A percentile compares a stretch with the other conserved stretches of the same genome.
phyloP scores from a whole-genome alignment of 2,888 invertebrate species.

The Sinopyrophorus schimmeli region DNA sequence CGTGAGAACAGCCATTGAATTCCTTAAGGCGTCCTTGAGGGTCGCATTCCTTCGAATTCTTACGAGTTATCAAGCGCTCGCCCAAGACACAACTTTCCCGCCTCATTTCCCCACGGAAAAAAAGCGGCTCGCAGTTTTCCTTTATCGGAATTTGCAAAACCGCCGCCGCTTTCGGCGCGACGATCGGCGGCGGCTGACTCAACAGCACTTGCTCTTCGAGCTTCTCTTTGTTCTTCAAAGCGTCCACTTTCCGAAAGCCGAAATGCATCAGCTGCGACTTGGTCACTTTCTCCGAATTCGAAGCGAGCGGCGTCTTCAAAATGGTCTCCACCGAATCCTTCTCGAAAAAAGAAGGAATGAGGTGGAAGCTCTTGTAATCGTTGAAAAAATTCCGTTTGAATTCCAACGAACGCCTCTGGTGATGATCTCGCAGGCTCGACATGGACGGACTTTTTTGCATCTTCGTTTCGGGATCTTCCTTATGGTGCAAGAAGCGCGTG shows the following conservation, averaged over 20 bases:
- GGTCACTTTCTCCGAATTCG: conserved; percentile 20
- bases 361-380: conserved; percentile 21
- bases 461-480: conserved; percentile 36
- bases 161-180: conserved; percentile 67
- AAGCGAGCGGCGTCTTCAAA: conserved; percentile 49
- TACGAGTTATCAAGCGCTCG: conserved; percentile 40
- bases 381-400: conserved; percentile 32
- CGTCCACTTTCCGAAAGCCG: conserved; percentile 37
- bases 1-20: conserved; percentile 35
- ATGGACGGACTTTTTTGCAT: conserved; percentile 46
- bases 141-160: conserved; percentile 60
- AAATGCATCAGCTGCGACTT: conserved; percentile 34
- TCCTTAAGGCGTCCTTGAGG: conserved; percentile 32
- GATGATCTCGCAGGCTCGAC: conserved; percentile 41
- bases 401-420: conserved; percentile 31
- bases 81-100: conserved; percentile 17
- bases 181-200: conserved; percentile 54
- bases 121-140: conserved; percentile 42
- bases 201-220: conserved; percentile 38
- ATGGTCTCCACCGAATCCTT: conserved; percentile 45
- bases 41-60: conserved; percentile 40
- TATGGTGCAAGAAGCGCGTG: conserved; percentile 58
- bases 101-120: conserved; percentile 22
- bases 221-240: conserved; percentile 38
- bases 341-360: conserved; percentile 22